These are phyloP conservation scores for Paracentrotus lividus DNA, from an alignment of 53 echinoderm and acorn worm species.

Conservation along the genomic window DNA sequence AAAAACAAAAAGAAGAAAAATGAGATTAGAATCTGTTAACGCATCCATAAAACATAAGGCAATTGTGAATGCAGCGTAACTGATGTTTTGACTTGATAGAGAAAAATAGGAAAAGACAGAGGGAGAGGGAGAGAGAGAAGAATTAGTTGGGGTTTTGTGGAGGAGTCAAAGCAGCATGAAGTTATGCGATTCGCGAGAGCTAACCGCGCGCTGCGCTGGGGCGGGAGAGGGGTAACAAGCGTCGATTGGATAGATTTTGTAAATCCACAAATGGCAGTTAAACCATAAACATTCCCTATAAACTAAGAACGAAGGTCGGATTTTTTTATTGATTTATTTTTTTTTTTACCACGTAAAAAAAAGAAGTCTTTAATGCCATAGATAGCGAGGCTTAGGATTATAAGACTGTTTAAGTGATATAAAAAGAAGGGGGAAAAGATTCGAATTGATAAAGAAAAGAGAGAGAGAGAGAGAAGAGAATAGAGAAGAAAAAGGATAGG, in stretches of 20 bases:
- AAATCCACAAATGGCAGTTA: slow-evolving; percentile 32
- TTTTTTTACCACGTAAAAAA: too few species aligned
- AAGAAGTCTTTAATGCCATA: not conserved
- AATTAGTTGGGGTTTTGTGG: not conserved
- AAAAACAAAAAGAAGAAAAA: not conserved
- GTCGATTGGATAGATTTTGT: not conserved
- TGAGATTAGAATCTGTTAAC: slow-evolving; percentile 61
- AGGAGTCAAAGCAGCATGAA: slow-evolving; percentile 22
- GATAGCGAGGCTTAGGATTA: not conserved
- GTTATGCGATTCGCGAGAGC: slow-evolving; percentile 40
- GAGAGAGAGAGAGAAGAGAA: not conserved
- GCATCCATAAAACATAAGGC: slow-evolving; percentile 69
- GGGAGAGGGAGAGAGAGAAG: not conserved
- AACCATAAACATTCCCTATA: not conserved
- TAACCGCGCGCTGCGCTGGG: slow-evolving; percentile 3
- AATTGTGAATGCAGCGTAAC: slow-evolving; percentile 51
- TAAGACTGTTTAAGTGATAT: not conserved
- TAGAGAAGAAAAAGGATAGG: not conserved
- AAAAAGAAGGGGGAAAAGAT: not conserved
- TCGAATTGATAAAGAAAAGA: not conserved
- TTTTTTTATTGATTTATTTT: too few species aligned
- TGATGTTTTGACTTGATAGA: slow-evolving; percentile 14
- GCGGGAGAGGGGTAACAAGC: slow-evolving; percentile 7
- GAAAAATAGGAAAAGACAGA: not conserved
- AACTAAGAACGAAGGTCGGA: not conserved